A percentile compares a stretch with the other conserved stretches of the same genome.
Evolutionary conservation across 2,113 vertebrate species (phyloP).

Genomic region (Riparia riparia): DNA sequence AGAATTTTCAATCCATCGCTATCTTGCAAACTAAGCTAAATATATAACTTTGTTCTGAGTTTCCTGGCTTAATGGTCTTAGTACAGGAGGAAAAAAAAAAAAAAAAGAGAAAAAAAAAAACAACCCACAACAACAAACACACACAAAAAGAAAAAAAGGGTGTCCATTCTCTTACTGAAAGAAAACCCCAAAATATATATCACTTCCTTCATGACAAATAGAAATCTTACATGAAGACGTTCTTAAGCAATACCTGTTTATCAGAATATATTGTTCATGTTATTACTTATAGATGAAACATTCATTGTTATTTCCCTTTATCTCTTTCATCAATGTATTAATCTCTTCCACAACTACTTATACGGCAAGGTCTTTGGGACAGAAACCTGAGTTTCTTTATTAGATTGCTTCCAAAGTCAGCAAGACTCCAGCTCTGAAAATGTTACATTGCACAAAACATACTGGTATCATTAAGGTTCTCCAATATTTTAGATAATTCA

Average conservation of each 20-base stretch:
- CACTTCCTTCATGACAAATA: neutral
- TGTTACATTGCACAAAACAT: neutral
- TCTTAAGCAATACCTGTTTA: neutral
- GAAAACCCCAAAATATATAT: rapidly evolving
- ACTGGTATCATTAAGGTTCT: neutral
- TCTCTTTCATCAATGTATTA: neutral
- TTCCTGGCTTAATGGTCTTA: neutral
- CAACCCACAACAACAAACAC: too few species aligned
- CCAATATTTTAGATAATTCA: neutral
- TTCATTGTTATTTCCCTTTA: neutral
- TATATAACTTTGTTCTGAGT: neutral
- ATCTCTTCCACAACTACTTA: neutral
- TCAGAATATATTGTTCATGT: neutral
- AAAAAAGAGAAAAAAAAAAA: too few species aligned
- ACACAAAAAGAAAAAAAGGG: neutral
- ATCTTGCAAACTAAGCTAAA: neutral
- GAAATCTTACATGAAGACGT: neutral
- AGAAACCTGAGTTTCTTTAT: neutral
- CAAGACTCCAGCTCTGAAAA: neutral
- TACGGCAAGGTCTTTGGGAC: neutral
- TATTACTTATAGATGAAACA: neutral
- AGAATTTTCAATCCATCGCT: neutral
- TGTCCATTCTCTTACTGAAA: neutral
- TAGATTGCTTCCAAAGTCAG: neutral
- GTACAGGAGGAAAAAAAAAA: neutral